Evolutionary conservation across 2,888 invertebrate genomes (phyloP).

Genomic region (Ichneumon xanthorius): DNA sequence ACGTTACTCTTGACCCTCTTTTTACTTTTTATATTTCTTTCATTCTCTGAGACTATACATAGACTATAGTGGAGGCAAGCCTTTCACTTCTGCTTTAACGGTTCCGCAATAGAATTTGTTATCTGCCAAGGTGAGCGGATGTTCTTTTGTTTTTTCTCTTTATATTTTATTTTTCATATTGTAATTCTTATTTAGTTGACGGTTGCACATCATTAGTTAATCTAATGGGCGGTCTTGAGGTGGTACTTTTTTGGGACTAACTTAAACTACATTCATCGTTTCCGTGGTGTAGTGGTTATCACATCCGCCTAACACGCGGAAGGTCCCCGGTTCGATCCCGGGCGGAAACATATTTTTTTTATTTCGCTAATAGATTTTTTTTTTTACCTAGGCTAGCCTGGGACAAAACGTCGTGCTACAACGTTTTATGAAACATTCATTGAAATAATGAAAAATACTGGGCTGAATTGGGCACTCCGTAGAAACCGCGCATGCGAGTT

Average conservation of each 20-base stretch:
- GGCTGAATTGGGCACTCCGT: background rate
- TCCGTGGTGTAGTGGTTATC: conserved; percentile 96
- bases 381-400: background rate
- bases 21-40: conserved; percentile 1
- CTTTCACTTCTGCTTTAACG: background rate
- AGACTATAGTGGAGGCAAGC: background rate
- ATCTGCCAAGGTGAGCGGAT: background rate
- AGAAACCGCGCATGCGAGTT: background rate
- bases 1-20: background rate
- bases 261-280: conserved; percentile 83
- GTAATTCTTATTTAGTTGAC: background rate
- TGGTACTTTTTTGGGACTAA: background rate
- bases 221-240: background rate
- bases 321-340: conserved; percentile 83
- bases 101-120: background rate
- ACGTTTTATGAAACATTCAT: background rate
- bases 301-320: conserved; percentile 97
- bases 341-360: conserved; percentile 77
- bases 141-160: background rate
- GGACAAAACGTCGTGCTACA: background rate
- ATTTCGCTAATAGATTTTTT: conserved; percentile 78
- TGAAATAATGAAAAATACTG: background rate
- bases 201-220: background rate
- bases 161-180: background rate
- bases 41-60: background rate